Percentiles rank a stretch among this genome's conserved stretches.
Conservation (phyloP, 2,888 invertebrate genomes). For the Luffia ferchaultella region DNA sequence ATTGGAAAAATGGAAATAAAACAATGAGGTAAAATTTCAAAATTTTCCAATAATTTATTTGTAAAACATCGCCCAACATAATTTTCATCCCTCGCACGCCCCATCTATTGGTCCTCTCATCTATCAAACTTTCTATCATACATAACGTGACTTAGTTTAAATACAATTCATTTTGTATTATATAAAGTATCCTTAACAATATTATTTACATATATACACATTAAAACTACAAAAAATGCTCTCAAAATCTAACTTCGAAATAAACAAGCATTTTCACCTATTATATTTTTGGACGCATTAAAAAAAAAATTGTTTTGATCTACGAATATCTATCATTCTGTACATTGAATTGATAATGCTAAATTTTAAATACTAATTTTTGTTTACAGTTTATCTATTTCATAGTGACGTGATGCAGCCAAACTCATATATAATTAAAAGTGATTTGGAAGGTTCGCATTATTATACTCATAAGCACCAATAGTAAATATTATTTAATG, state of each 20-base stretch:
- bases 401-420: no score
- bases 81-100: constrained; percentile 16
- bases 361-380: no score
- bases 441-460: neutral
- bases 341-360: no score
- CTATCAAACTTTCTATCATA: constrained; percentile 18
- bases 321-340: no score
- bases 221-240: neutral
- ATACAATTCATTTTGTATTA: constrained; percentile 13
- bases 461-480: constrained; percentile 43
- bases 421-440: neutral
- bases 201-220: constrained; percentile 21
- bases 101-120: constrained; percentile 43
- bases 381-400: no score
- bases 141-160: neutral
- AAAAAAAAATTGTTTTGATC: neutral
- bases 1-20: constrained; percentile 19
- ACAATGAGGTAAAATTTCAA: constrained; percentile 26
- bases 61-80: constrained; percentile 18
- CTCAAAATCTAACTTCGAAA: neutral
- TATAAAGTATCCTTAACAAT: constrained; percentile 4
- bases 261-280: neutral
- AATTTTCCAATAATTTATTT: constrained; percentile 27
- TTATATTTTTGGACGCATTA: neutral
- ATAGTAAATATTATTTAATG: constrained; percentile 35